Conservation (phyloP, 2,113 vertebrate genomes). For the Amblyopsis rosae region DNA sequence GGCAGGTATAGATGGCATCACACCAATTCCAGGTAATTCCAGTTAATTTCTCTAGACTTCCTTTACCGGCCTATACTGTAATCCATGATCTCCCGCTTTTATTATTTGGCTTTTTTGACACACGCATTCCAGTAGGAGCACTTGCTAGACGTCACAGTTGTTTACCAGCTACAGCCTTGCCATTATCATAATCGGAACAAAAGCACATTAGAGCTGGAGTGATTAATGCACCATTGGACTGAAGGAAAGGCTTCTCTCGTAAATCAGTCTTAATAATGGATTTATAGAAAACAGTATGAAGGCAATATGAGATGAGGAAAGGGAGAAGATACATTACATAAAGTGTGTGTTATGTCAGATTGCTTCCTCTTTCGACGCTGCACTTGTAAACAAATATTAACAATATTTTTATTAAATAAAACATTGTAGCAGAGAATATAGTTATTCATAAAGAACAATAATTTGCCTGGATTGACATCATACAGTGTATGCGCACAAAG, state of each 20-base stretch:
- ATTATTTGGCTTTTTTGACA: slow-evolving; percentile 30
- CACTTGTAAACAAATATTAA: no score
- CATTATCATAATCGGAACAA: slow-evolving; percentile 56
- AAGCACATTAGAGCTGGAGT: slow-evolving; percentile 56
- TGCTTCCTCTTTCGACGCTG: no score
- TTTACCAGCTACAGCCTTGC: slow-evolving; percentile 65
- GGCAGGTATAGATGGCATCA: slow-evolving; percentile 56
- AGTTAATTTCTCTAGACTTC: slow-evolving; percentile 13
- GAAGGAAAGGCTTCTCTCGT: slow-evolving; percentile 47
- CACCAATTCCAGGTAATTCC: slow-evolving; percentile 20
- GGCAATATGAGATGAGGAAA: slow-evolving; percentile 14
- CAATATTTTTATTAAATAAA: slow-evolving; percentile 9
- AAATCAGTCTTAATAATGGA: slow-evolving; percentile 61
- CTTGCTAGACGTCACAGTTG: slow-evolving; percentile 46
- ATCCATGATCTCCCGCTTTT: slow-evolving; percentile 48
- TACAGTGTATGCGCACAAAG: slow-evolving; percentile 3
- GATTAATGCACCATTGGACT: slow-evolving; percentile 58
- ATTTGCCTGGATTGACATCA: slow-evolving; percentile 28
- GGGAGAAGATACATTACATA: slow-evolving; percentile 30
- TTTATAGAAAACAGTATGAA: slow-evolving; percentile 51
- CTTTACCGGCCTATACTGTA: slow-evolving; percentile 33
- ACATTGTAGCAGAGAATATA: slow-evolving; percentile 10
- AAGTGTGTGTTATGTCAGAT: neutral
- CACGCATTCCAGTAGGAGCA: slow-evolving; percentile 42
- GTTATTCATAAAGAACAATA: neutral